phyloP scores from a whole-genome alignment of 2,888 invertebrate genomes.

The Phorcus lineatus region DNA sequence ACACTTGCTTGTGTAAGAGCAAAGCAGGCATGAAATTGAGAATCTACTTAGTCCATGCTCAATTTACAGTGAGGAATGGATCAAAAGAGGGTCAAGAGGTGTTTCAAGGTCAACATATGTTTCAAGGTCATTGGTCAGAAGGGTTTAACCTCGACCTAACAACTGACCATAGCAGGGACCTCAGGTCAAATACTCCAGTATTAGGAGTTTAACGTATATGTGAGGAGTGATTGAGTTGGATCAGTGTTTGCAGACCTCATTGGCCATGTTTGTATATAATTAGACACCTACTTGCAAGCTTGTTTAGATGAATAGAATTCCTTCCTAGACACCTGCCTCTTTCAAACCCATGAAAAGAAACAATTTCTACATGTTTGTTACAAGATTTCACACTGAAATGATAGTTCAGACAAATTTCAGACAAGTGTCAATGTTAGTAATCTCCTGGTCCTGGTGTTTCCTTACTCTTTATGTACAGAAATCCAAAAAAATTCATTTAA shows the following conservation, averaged over 20 bases:
- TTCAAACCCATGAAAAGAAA: not conserved
- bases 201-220: not conserved
- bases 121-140: not conserved
- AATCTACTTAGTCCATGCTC: not conserved
- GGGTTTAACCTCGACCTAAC: too few relatives aligned
- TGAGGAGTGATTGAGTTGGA: not conserved
- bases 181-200: too few relatives aligned
- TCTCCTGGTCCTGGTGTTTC: too few relatives aligned
- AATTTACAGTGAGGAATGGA: not conserved
- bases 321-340: not conserved
- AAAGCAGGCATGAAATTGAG: not conserved
- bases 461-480: too few relatives aligned
- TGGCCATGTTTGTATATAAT: constrained; percentile 3
- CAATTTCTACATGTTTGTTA: not conserved
- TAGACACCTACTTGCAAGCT: not conserved
- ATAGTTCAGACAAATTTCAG: not conserved
- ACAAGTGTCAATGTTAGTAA: too few relatives aligned
- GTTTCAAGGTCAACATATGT: not conserved
- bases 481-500: too few relatives aligned
- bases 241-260: not conserved
- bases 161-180: too few relatives aligned
- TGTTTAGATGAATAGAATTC: not conserved
- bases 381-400: not conserved
- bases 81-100: not conserved
- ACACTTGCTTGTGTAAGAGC: not conserved